Evolutionary conservation across 2,797 vertebrate species (phyloP).

Genomic region (Sphenodon punctatus): DNA sequence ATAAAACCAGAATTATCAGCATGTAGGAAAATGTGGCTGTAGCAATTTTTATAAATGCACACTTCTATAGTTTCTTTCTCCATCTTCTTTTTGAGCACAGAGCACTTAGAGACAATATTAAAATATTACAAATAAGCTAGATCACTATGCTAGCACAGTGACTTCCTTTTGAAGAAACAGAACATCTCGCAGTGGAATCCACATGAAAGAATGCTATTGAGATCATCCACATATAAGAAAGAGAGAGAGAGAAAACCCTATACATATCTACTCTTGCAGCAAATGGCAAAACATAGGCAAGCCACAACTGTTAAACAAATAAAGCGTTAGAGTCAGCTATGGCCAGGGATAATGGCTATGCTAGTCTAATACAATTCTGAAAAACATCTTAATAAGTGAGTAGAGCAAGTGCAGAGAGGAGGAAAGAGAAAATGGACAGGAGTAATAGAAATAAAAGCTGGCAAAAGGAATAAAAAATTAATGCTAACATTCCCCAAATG

Average conservation of each 20-base stretch:
- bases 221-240: neutral
- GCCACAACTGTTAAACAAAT: constrained; percentile 19
- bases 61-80: neutral
- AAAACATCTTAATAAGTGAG: constrained; percentile 9
- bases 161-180: constrained; percentile 38
- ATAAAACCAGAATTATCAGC: neutral
- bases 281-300: constrained; percentile 14
- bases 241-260: too few relatives aligned
- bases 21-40: neutral
- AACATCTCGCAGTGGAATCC: constrained; percentile 17
- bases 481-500: neutral
- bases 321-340: constrained; percentile 12
- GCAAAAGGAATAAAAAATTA: neutral
- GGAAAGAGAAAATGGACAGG: constrained; percentile 5
- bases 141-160: constrained; percentile 5
- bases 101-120: neutral
- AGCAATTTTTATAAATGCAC: neutral
- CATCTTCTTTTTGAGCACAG: neutral
- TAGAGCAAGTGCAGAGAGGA: neutral
- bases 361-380: neutral
- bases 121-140: constrained; percentile 25
- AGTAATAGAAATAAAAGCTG: neutral
- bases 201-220: constrained; percentile 31
- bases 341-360: constrained; percentile 12
- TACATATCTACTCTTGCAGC: constrained; percentile 1